Base-by-base conservation (phyloP, 2,797 vertebrate species). In the Pangasius mekongensis region DNA sequence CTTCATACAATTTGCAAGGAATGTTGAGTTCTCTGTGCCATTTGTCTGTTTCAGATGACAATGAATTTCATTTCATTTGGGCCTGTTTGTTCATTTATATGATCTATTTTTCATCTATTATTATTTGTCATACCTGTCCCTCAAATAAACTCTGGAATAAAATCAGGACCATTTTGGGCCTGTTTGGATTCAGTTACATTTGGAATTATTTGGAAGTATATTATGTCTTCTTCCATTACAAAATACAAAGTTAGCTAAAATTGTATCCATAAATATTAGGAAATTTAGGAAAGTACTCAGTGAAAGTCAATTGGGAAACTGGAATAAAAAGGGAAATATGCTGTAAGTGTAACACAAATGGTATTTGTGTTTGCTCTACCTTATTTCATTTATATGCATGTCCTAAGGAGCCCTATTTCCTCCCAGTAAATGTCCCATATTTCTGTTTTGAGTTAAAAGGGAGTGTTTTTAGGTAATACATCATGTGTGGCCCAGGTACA, bases 371-470 rank as follows among this genome's bases (percentile, higher is more conserved):
- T 52, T 54, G 14, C 14, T 78, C n/a, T 56, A 56, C 49, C 8
- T 54, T 54, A 33, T 80, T 11, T 56, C 52, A 54, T 56, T 33
- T 33, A 33, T 78, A 78, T 33, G n/a, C 76, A 56, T 80, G 6
- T 54, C 22, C 52, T 80, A 33, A 36, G 52, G 18, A 36, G 52
- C n/a, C 18, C 47, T 20, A 30, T 77, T 52, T 18, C 49, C 77
- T 56, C 52, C 52, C 7, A 78, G 76, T 20, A 78, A 78, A 78
- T 78, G 49, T 78, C 52, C 49, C n/a, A 54, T 30, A 56, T 78
- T 56, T 78, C 49, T 78, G 76, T 78, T 56, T 56, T 20, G 3
- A 78, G 49, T 56, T 78, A 78, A 10, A 56, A 54, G 27, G 20
- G 39, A 74, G 10, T 74, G 71, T 74, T 74, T 74, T 74, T 76